Conservation (phyloP, 2,113 vertebrate genomes). For the Odontophorus gujanensis region DNA sequence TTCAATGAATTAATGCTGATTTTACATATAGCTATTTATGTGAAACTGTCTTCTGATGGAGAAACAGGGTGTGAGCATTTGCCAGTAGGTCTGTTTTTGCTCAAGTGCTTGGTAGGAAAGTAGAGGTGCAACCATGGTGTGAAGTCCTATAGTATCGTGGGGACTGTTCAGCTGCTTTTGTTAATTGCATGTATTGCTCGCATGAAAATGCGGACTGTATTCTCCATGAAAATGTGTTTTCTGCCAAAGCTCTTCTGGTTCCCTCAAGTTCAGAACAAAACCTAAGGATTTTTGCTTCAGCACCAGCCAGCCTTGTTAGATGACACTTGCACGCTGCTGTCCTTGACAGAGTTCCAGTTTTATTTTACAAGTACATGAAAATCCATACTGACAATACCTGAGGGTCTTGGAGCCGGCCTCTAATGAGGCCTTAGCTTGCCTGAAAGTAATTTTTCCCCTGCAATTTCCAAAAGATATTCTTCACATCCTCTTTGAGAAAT, state of each 20-base stretch:
- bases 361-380: background rate
- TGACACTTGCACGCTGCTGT: background rate
- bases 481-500: background rate
- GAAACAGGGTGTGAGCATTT: background rate
- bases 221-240: background rate
- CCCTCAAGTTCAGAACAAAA: background rate
- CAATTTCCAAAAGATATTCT: background rate
- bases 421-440: background rate
- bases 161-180: background rate
- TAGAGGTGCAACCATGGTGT: background rate
- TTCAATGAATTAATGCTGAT: background rate
- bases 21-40: constrained; percentile 2
- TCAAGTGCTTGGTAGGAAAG: background rate
- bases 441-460: background rate
- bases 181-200: background rate
- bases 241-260: background rate
- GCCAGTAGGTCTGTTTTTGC: background rate
- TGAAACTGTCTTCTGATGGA: background rate
- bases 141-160: background rate
- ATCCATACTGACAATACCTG: no score
- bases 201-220: background rate
- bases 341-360: background rate
- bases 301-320: background rate
- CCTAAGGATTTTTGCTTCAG: background rate
- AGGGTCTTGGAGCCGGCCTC: no score